These are phyloP conservation scores for Pelobates cultripes DNA, from an alignment of 2,797 vertebrate genomes.

Conservation along the genomic window DNA sequence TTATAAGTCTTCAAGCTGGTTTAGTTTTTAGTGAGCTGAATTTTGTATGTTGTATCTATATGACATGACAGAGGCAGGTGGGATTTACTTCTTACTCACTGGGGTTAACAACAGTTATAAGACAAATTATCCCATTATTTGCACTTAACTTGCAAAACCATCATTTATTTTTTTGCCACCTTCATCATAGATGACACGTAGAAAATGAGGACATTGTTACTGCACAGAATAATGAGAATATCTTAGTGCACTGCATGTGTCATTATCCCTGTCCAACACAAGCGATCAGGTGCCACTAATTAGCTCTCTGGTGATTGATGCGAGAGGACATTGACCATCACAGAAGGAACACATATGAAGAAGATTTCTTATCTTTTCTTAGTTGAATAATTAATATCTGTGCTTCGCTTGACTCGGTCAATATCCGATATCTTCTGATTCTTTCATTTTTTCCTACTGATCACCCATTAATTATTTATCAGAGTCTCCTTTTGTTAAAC, in stretches of 20 bases:
- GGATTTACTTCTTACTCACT: too few species aligned
- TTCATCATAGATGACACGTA: background rate
- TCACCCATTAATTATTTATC: constrained; percentile 18
- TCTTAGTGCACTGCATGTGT: too few species aligned
- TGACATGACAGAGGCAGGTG: too few species aligned
- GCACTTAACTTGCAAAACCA: too few species aligned
- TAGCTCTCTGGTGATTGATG: constrained; percentile 45
- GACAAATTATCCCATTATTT: too few species aligned
- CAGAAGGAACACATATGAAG: constrained; percentile 18
- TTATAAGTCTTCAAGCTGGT: too few species aligned
- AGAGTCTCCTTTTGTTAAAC: background rate
- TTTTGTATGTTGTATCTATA: too few species aligned
- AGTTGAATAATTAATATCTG: constrained; percentile 68
- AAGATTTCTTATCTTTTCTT: constrained; percentile 32
- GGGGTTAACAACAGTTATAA: too few species aligned
- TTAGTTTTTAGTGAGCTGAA: too few species aligned
- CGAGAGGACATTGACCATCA: background rate
- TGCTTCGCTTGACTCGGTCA: constrained; percentile 44
- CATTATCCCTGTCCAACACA: background rate
- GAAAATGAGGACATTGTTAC: background rate
- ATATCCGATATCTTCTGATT: constrained; percentile 59
- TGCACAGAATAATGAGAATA: too few species aligned
- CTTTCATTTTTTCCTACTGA: background rate
- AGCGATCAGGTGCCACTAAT: constrained; percentile 56
- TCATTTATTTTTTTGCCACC: background rate